phyloP scores from a whole-genome alignment of 2,113 vertebrate genomes.

The Stictonetta naevosa region DNA sequence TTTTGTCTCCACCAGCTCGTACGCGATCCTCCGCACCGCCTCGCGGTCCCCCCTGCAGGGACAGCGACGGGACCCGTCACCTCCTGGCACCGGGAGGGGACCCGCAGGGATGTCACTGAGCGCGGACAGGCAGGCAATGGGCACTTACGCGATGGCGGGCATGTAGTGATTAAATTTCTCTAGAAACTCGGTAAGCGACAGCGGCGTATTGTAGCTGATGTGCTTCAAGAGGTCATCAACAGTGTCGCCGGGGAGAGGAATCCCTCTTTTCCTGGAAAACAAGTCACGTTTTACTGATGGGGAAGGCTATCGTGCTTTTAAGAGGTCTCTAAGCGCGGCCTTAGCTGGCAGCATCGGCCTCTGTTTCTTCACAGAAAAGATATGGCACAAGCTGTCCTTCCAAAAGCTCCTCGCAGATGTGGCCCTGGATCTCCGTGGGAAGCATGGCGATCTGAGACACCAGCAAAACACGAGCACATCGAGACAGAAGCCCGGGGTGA shows the following conservation, averaged over 20 bases:
- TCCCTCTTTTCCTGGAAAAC: constrained; percentile 81
- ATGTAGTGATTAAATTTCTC: constrained; percentile 89
- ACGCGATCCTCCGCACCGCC: constrained; percentile 90
- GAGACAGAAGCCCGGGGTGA: background rate
- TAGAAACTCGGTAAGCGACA: constrained; percentile 83
- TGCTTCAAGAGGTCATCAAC: constrained; percentile 70
- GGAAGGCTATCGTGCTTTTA: background rate
- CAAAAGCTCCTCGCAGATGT: background rate
- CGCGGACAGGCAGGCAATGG: background rate
- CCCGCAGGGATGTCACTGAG: background rate
- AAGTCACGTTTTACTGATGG: background rate
- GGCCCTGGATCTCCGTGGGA: background rate
- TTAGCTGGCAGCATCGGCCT: background rate
- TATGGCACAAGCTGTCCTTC: background rate
- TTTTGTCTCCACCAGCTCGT: constrained; percentile 94
- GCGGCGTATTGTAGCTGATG: constrained; percentile 76
- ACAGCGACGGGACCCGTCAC: background rate
- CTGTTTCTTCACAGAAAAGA: background rate
- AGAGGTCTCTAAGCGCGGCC: rapidly evolving
- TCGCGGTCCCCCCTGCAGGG: constrained; percentile 88
- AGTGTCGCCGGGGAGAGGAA: constrained; percentile 72
- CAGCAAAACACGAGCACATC: background rate
- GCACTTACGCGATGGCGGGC: constrained; percentile 92
- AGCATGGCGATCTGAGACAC: background rate
- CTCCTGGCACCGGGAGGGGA: rapidly evolving